Conservation (phyloP, 2,888 invertebrate species). For the Antheraea assamensis region DNA sequence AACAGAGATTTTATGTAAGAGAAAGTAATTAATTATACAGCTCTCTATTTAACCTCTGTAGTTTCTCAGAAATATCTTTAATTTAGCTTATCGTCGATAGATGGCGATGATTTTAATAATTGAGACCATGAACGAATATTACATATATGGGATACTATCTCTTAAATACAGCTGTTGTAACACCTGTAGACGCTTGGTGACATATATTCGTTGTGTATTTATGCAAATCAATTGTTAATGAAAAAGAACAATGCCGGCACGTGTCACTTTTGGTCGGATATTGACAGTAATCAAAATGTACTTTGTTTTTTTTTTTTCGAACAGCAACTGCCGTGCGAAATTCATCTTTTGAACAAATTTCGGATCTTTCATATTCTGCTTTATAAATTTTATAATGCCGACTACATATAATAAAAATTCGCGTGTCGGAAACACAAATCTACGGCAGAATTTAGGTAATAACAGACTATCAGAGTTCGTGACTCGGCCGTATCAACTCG, state of each 20-base stretch:
- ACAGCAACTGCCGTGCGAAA: neutral
- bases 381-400: neutral
- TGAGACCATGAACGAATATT: neutral
- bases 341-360: neutral
- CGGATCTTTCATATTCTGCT: neutral
- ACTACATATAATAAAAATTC: neutral
- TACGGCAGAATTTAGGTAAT: neutral
- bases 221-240: neutral
- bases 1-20: neutral
- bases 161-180: too few species aligned
- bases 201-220: too few species aligned
- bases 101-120: neutral
- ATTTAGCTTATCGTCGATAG: neutral
- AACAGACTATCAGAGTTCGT: slow-evolving; percentile 27
- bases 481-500: slow-evolving; percentile 32
- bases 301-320: neutral
- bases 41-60: too few species aligned
- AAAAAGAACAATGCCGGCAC: neutral
- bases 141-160: too few species aligned
- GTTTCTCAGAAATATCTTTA: too few species aligned
- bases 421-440: neutral
- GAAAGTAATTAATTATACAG: neutral
- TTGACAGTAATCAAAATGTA: neutral
- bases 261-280: neutral
- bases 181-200: too few species aligned